Evolutionary conservation across 2,888 invertebrate genomes (phyloP).

Genomic region (Mylabris sibirica): DNA sequence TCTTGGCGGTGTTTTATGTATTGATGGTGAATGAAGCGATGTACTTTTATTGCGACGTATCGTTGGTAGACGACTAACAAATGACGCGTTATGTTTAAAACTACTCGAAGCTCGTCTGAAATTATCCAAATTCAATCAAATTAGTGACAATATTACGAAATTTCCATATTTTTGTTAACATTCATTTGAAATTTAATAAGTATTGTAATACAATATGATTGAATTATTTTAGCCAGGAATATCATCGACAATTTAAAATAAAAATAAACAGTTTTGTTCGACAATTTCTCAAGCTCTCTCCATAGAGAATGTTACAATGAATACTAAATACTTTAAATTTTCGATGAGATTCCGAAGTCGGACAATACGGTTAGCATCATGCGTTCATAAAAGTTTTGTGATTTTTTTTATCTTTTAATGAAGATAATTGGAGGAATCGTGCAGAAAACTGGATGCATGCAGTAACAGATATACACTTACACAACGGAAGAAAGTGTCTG

Average conservation of each 20-base stretch:
- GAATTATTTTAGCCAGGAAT: conserved; percentile 3
- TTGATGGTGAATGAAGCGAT: conserved; percentile 78
- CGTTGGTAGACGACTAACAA: conserved; percentile 89
- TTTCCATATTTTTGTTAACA: background rate
- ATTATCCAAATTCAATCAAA: conserved; percentile 9
- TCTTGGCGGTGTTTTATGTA: conserved; percentile 62
- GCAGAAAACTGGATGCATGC: conserved; percentile 28
- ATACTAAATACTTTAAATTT: background rate
- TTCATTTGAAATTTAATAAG: background rate
- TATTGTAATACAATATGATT: background rate
- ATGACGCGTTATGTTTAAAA: conserved; percentile 93
- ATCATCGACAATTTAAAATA: background rate
- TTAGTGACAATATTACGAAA: background rate
- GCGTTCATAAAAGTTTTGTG: conserved; percentile 8
- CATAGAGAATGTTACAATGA: background rate
- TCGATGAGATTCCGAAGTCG: background rate
- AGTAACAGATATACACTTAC: conserved; percentile 42
- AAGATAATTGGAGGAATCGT: conserved; percentile 17
- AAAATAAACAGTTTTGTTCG: background rate
- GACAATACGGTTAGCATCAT: background rate
- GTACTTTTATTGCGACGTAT: conserved; percentile 84
- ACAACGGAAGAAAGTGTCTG: conserved; percentile 48
- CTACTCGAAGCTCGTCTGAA: conserved; percentile 78
- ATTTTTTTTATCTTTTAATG: background rate
- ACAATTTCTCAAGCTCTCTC: background rate